phyloP scores from a whole-genome alignment of 2,113 vertebrate species.

The Myocastor coypus region DNA sequence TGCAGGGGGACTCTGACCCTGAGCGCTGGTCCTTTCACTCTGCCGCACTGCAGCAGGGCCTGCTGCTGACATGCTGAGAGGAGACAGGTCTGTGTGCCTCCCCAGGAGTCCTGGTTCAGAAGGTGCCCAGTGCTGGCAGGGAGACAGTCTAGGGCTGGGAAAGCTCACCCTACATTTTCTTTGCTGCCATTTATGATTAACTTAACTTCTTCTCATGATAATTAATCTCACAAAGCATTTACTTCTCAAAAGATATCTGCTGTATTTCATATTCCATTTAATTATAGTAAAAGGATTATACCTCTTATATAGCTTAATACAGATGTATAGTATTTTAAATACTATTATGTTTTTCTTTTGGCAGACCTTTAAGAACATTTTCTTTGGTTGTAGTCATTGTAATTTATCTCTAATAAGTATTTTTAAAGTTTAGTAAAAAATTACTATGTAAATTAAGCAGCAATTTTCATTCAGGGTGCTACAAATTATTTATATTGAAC shows the following conservation, averaged over 20 bases:
- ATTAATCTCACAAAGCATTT: conserved; percentile 1
- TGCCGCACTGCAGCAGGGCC: neutral
- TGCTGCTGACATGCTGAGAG: neutral
- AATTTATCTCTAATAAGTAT: conserved; percentile 12
- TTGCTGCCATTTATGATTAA: neutral
- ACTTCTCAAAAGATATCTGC: neutral
- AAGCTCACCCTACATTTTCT: neutral
- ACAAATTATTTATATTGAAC: conserved; percentile 7
- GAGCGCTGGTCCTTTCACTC: neutral
- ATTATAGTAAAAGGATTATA: neutral
- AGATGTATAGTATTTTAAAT: neutral
- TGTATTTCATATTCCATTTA: conserved; percentile 44
- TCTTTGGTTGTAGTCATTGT: neutral
- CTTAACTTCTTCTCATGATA: neutral
- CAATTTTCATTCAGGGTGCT: conserved; percentile 17
- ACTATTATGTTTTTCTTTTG: neutral
- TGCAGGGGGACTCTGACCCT: neutral
- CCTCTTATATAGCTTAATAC: conserved; percentile 26
- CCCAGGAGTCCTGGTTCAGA: neutral
- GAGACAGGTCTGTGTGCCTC: neutral
- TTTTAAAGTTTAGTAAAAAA: conserved; percentile 60
- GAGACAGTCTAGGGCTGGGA: neutral
- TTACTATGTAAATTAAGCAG: conserved; percentile 34
- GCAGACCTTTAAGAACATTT: neutral
- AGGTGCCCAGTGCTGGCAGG: neutral